Evolutionary conservation across 2,888 invertebrate species (phyloP), one percentile per base, ranked within the genome.

Genomic region (Sesia bembeciformis): DNA sequence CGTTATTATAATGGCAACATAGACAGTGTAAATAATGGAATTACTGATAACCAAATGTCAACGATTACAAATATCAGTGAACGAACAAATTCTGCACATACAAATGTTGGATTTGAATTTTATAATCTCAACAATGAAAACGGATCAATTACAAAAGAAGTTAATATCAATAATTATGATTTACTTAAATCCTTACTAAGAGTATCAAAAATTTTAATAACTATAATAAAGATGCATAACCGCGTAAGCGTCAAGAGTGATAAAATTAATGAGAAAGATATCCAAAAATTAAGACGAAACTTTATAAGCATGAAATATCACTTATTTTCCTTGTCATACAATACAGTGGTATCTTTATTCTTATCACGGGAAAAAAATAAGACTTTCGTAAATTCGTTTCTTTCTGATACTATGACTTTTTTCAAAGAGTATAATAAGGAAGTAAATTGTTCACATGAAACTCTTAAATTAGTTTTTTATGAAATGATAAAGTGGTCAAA

Each of bases 401-500:
- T 23, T 23, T 23, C 23, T 23, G 23, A 23, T 23, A 23, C 23
- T 23, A 23, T 23, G 23, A 1, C 23, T 23, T 23, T 23, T 23
- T 23, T 2, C 23, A 23, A 23, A 23, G 1, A 23, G 49, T 78
- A 51, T 46, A n/a, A 58, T 3, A 53, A 64, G 55, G 55, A 53
- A 40, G 53, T 51, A 42, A 60, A 53, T 42, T 63, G 59, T 55
- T 54, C 56, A 4, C 55, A 52, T 52, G 3, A 53, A 6, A 56
- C 65, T 8, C 57, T 71, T 23, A 43, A 57, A 49, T 52, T 56
- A 3, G 53, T 77, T 52, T 72, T 65, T 54, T 40, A 42, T 5
- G 70, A 77, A 56, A 58, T 80, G 62, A 46, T 78, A 40, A 7
- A 39, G 5, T 79, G 76, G 76, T 55, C 63, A 7, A 72, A 71